These are phyloP conservation scores for Melanchra persicariae DNA, from an alignment of 2,888 invertebrate species.

Conservation along the genomic window DNA sequence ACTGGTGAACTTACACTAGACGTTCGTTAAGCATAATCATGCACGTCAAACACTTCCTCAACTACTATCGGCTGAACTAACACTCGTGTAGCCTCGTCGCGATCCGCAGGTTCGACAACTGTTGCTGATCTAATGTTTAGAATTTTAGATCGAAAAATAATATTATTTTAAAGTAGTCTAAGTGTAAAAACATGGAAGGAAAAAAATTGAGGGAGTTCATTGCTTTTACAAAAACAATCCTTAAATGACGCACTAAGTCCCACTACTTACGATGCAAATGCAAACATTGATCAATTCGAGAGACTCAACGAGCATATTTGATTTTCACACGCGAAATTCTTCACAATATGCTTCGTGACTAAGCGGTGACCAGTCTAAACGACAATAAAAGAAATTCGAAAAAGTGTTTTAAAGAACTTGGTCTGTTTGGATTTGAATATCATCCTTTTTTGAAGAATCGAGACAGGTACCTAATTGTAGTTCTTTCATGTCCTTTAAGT, in stretches of 20 bases:
- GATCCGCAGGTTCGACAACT: slow-evolving; percentile 19
- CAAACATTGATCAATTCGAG: slow-evolving; percentile 68
- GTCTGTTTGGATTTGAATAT: background rate
- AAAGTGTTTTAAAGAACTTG: background rate
- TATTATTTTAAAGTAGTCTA: slow-evolving; percentile 21
- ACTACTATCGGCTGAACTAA: slow-evolving; percentile 31
- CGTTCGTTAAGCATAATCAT: slow-evolving; percentile 51
- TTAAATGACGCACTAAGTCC: slow-evolving; percentile 54
- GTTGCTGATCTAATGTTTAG: slow-evolving; percentile 3
- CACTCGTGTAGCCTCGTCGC: slow-evolving; percentile 26
- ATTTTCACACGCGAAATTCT: slow-evolving; percentile 70
- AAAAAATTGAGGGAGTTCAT: slow-evolving; percentile 24
- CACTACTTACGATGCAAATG: slow-evolving; percentile 60
- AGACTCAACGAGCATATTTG: slow-evolving; percentile 66
- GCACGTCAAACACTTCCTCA: slow-evolving; percentile 46
- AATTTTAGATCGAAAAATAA: slow-evolving; percentile 13
- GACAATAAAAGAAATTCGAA: slow-evolving; percentile 16
- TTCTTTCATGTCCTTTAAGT: background rate
- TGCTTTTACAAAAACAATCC: slow-evolving; percentile 26
- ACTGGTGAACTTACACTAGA: slow-evolving; percentile 65
- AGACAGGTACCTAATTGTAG: background rate
- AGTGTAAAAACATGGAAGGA: background rate
- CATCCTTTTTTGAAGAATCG: background rate
- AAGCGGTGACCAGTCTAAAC: slow-evolving; percentile 28
- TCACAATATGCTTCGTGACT: slow-evolving; percentile 40